These are phyloP conservation scores for Xiphorhynchus erythropygius DNA, from an alignment of 2,797 vertebrate species.

Conservation along the genomic window DNA sequence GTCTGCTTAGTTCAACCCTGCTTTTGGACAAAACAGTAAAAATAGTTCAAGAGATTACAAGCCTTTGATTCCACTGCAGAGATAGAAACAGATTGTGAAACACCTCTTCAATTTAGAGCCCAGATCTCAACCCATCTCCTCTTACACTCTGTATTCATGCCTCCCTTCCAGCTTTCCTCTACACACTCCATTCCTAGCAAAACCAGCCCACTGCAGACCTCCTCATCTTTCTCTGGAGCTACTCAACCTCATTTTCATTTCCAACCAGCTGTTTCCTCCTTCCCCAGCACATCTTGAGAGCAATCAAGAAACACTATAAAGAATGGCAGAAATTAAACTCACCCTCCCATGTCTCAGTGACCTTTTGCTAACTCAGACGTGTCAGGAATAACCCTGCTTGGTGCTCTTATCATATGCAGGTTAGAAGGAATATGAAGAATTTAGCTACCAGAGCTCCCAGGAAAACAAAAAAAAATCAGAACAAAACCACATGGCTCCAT, in stretches of 20 bases:
- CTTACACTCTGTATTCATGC: not conserved
- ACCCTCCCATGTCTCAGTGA: not conserved
- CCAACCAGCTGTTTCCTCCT: not conserved
- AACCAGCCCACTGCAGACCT: not conserved
- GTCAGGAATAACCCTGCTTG: not conserved
- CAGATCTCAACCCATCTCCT: not conserved
- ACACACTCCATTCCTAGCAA: not conserved
- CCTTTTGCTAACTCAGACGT: not conserved
- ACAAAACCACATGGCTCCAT: not conserved
- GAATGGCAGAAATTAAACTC: not conserved
- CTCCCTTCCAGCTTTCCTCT: not conserved
- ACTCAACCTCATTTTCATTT: not conserved
- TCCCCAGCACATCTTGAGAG: not conserved
- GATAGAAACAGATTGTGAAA: not conserved
- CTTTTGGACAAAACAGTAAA: not conserved
- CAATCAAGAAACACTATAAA: not conserved
- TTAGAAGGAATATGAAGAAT: not conserved
- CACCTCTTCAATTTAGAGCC: not conserved
- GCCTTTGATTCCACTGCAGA: not conserved
- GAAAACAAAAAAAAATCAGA: rapidly evolving
- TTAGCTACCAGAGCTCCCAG: not conserved
- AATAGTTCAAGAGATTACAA: not conserved
- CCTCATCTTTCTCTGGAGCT: not conserved
- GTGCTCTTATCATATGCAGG: not conserved
- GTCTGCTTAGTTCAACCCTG: not conserved